Evolutionary conservation across 53 echinoderm and acorn worm genomes (phyloP).

Genomic region (Holothuria scabra): DNA sequence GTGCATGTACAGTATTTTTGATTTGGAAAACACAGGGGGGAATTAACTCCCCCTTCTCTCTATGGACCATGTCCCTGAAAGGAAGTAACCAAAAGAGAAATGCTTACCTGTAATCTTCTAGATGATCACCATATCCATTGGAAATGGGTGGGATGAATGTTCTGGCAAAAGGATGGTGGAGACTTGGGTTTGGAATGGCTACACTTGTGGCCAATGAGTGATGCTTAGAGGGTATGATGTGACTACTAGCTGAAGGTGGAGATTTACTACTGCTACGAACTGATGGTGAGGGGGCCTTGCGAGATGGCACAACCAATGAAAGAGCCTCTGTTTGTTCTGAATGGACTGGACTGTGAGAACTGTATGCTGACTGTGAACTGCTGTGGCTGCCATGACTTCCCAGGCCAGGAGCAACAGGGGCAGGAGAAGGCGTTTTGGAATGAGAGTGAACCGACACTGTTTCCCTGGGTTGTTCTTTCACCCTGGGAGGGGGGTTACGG

Average conservation of each 20-base stretch:
- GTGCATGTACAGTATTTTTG: too few relatives aligned
- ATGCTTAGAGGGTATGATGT: constrained; percentile 24
- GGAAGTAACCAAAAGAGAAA: background rate
- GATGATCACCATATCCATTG: constrained; percentile 17
- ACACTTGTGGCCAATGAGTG: constrained; percentile 85
- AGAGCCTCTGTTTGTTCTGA: constrained; percentile 93
- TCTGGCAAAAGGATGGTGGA: constrained; percentile 81
- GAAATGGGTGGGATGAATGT: constrained; percentile 33
- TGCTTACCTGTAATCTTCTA: constrained; percentile 36
- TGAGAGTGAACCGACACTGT: constrained; percentile 45
- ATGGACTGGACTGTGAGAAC: constrained; percentile 17
- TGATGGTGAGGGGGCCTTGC: constrained; percentile 50
- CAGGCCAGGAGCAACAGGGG: background rate
- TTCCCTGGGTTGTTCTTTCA: constrained; percentile 55
- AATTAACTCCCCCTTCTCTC: too few relatives aligned
- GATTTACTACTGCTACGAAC: constrained; percentile 49
- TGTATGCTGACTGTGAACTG: background rate
- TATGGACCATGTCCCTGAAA: too few relatives aligned
- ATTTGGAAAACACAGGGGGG: too few relatives aligned
- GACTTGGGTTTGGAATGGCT: constrained; percentile 97
- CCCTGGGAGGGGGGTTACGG: constrained; percentile 30
- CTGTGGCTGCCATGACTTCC: background rate
- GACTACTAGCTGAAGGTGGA: constrained; percentile 25
- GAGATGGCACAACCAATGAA: constrained; percentile 82
- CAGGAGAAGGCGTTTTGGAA: constrained; percentile 28